Evolutionary conservation across 2,797 vertebrate genomes (phyloP).

Genomic region (Poecile montanus): DNA sequence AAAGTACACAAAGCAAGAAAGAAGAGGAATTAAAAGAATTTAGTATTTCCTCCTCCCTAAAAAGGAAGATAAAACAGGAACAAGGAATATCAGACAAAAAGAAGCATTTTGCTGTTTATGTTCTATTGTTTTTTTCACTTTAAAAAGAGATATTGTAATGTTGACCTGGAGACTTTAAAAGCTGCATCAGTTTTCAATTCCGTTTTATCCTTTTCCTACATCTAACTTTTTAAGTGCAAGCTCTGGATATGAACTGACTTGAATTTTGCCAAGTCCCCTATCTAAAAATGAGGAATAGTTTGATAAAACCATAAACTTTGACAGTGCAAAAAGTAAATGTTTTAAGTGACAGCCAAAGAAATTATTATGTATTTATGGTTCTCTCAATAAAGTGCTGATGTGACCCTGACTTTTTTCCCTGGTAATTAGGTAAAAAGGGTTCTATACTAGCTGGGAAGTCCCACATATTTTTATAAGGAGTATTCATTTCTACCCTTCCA

Average conservation of each 20-base stretch:
- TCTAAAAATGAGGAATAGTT: not conserved
- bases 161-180: not conserved
- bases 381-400: not conserved
- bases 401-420: not conserved
- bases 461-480: not conserved
- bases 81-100: not conserved
- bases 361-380: not conserved
- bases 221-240: not conserved
- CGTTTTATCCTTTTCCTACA: not conserved
- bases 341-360: not conserved
- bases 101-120: not conserved
- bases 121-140: not conserved
- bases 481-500: not conserved
- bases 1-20: not conserved
- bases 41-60: not conserved
- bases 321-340: not conserved
- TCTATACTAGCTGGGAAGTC: not conserved
- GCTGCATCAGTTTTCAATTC: not conserved
- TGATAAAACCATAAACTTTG: not conserved
- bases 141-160: not conserved
- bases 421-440: not conserved
- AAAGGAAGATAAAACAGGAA: conserved; percentile 33
- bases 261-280: not conserved
- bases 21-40: conserved; percentile 26
- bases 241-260: not conserved